A percentile compares a stretch with the other conserved stretches of the same genome.
Evolutionary conservation across 2,797 vertebrate species (phyloP).

Genomic region (Gymnoscopelus braueri): DNA sequence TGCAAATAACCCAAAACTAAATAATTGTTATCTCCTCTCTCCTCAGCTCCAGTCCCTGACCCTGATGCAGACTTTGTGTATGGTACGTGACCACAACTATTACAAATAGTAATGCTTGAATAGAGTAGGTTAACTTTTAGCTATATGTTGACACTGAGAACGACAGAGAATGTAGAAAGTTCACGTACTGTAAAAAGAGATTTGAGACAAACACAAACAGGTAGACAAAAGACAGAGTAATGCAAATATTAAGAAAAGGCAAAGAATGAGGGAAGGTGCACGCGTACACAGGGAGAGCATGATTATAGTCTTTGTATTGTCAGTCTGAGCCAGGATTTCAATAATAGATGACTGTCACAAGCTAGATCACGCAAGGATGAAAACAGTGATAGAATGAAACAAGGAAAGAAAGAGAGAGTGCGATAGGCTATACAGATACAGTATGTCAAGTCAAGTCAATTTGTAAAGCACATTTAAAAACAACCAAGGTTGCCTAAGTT

Average conservation of each 20-base stretch:
- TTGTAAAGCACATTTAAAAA: no score
- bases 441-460: no score
- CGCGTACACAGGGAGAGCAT: neutral
- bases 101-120: neutral
- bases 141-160: neutral
- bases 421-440: neutral
- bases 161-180: neutral
- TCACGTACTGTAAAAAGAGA: neutral
- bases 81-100: conserved; percentile 62
- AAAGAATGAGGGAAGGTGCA: conserved; percentile 2
- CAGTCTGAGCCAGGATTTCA: neutral
- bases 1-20: no score
- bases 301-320: neutral
- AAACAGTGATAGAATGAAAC: neutral
- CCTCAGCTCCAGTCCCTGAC: conserved; percentile 56
- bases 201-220: neutral
- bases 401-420: neutral
- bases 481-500: no score
- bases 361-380: neutral
- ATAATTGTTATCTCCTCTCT: conserved; percentile 13
- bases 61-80: conserved; percentile 81
- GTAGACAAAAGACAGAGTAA: neutral
- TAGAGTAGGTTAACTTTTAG: neutral
- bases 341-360: neutral
- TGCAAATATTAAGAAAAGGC: neutral